phyloP scores from a whole-genome alignment of 2,113 vertebrate species.

The Datnioides undecimradiatus region DNA sequence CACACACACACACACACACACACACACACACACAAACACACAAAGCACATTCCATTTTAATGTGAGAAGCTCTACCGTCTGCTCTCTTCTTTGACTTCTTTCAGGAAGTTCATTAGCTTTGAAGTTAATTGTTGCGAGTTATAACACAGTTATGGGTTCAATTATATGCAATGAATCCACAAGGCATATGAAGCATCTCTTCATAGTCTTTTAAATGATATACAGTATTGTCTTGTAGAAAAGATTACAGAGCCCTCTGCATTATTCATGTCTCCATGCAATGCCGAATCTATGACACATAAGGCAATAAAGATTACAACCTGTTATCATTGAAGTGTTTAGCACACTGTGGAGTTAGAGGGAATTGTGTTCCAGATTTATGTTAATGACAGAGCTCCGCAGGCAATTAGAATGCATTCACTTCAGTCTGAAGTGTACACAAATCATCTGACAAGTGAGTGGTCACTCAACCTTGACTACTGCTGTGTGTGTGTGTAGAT shows the following conservation, averaged over 20 bases:
- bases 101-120: conserved; percentile 54
- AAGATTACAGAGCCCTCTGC: conserved; percentile 71
- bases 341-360: conserved; percentile 70
- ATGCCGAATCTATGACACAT: conserved; percentile 69
- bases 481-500: conserved; percentile 29
- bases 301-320: conserved; percentile 81
- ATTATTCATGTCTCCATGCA: conserved; percentile 75
- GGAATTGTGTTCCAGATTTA: conserved; percentile 70
- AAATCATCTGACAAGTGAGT: conserved; percentile 71
- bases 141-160: conserved; percentile 58
- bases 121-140: conserved; percentile 51
- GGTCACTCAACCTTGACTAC: conserved; percentile 70
- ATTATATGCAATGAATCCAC: conserved; percentile 59
- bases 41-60: conserved; percentile 21
- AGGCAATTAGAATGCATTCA: conserved; percentile 73
- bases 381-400: conserved; percentile 63
- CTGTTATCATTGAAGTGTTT: conserved; percentile 75
- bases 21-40: conserved; percentile 26
- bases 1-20: conserved; percentile 8
- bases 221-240: conserved; percentile 51
- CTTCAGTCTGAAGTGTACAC: conserved; percentile 54
- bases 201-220: conserved; percentile 60
- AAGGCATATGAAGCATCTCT: conserved; percentile 33
- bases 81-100: conserved; percentile 32
- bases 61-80: neutral